Evolutionary conservation across 2,797 vertebrate genomes (phyloP).

Genomic region (Pelobates cultripes): DNA sequence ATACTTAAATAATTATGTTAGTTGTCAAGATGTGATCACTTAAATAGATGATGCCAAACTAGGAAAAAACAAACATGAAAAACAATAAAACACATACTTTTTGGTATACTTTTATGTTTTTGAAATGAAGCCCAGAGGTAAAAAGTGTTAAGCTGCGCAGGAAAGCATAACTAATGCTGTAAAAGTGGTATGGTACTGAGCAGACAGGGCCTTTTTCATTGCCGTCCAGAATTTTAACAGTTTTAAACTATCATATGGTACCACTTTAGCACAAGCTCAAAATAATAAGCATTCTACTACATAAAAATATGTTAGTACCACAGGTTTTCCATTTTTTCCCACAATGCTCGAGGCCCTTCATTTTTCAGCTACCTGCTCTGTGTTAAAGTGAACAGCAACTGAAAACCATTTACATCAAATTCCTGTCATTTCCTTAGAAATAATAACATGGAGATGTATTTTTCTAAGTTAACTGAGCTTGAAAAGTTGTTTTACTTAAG

Average conservation of each 20-base stretch:
- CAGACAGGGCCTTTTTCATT: conserved; percentile 27
- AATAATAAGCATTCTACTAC: conserved; percentile 34
- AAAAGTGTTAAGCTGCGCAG: conserved; percentile 65
- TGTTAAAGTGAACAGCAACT: not conserved
- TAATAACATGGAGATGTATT: conserved; percentile 35
- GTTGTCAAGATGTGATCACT: conserved; percentile 57
- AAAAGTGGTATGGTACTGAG: conserved; percentile 55
- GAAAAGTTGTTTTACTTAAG: conserved; percentile 24
- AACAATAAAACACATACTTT: conserved; percentile 60
- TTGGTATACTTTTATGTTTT: conserved; percentile 59
- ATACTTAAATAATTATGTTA: conserved; percentile 57
- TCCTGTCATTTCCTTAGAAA: conserved; percentile 21
- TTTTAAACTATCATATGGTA: conserved; percentile 31
- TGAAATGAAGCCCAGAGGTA: conserved; percentile 64
- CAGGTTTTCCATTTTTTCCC: conserved; percentile 1
- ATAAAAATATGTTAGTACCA: not conserved
- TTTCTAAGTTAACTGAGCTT: conserved; percentile 28
- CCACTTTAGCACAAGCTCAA: not conserved
- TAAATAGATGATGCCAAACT: conserved; percentile 55
- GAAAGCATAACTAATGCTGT: conserved; percentile 66
- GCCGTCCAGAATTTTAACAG: conserved; percentile 15
- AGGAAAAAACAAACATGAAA: conserved; percentile 61
- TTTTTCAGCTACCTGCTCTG: conserved; percentile 35
- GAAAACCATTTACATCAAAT: conserved; percentile 12
- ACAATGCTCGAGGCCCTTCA: conserved; percentile 16